A percentile compares a stretch with the other conserved stretches of the same genome.
Evolutionary conservation across 2,797 vertebrate species (phyloP).

Genomic region (Myotis pilosus): DNA sequence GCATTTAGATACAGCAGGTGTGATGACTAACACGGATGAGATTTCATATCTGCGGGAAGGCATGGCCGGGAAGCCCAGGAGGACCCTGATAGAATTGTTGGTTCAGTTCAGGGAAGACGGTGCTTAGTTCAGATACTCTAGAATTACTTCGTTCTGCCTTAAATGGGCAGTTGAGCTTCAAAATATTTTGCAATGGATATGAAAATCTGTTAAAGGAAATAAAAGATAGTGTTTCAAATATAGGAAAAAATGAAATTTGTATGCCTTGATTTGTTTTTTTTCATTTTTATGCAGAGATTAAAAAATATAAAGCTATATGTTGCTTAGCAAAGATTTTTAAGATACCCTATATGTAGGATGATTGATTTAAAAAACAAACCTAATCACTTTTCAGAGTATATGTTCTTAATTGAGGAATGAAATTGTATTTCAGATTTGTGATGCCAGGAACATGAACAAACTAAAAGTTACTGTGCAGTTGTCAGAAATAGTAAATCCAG

Average conservation of each 20-base stretch:
- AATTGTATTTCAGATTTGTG: conserved; percentile 36
- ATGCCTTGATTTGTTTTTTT: conserved; percentile 9
- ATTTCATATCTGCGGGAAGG: conserved; percentile 94
- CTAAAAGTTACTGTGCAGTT: conserved; percentile 12
- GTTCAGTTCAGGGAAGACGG: conserved; percentile 84
- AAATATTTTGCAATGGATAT: conserved; percentile 24
- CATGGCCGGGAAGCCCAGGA: conserved; percentile 95
- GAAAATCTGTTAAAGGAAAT: conserved; percentile 11
- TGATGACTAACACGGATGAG: conserved; percentile 97
- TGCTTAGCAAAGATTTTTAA: conserved; percentile 49
- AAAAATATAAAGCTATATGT: conserved; percentile 38
- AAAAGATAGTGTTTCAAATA: conserved; percentile 34
- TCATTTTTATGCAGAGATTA: conserved; percentile 39
- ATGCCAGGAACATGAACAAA: conserved; percentile 18
- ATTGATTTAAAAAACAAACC: conserved; percentile 1
- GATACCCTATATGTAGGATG: not conserved
- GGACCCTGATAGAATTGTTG: conserved; percentile 93
- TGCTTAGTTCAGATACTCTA: conserved; percentile 28
- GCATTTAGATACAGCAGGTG: conserved; percentile 96
- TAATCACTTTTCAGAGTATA: conserved; percentile 24
- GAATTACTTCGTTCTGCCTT: not conserved
- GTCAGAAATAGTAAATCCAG: conserved; percentile 70
- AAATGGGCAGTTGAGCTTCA: not conserved
- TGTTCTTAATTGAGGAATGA: conserved; percentile 48
- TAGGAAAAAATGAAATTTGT: conserved; percentile 37